phyloP scores from a whole-genome alignment of 2,797 vertebrate species.

The Vireo griseus region DNA sequence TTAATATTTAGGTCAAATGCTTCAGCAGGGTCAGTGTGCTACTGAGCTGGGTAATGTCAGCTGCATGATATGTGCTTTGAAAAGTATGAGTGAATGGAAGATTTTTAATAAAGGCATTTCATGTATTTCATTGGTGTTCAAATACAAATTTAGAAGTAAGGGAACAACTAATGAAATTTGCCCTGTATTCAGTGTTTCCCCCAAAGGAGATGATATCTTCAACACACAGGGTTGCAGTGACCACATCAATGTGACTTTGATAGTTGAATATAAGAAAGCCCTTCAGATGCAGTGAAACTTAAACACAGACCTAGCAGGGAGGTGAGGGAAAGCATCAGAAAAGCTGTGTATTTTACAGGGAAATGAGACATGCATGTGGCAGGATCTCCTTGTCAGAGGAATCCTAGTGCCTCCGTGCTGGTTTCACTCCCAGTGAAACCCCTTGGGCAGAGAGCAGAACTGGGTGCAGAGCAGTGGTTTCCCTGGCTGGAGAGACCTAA shows the following conservation, averaged over 20 bases:
- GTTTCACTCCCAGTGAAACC: background rate
- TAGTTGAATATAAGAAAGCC: background rate
- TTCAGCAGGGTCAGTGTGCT: background rate
- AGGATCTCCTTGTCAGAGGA: background rate
- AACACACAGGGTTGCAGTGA: background rate
- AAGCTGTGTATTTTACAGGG: background rate
- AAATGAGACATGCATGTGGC: rapidly evolving
- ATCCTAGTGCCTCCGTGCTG: rapidly evolving
- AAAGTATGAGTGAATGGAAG: background rate
- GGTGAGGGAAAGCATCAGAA: background rate
- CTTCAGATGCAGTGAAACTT: background rate
- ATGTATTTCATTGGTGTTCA: background rate
- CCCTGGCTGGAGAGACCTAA: rapidly evolving
- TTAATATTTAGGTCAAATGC: background rate
- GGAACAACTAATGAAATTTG: background rate
- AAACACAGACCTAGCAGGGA: background rate
- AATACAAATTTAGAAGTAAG: background rate
- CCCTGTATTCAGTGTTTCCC: background rate
- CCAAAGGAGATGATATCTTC: background rate
- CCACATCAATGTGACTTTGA: background rate
- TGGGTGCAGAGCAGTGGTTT: background rate
- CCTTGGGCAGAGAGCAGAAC: background rate
- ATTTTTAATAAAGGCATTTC: background rate
- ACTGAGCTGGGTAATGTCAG: background rate
- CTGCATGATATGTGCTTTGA: background rate